A percentile compares a stretch with the other conserved stretches of the same genome.
phyloP scores from a whole-genome alignment of 1,140 invertebrate genomes.

The Thaumatotibia leucotreta region DNA sequence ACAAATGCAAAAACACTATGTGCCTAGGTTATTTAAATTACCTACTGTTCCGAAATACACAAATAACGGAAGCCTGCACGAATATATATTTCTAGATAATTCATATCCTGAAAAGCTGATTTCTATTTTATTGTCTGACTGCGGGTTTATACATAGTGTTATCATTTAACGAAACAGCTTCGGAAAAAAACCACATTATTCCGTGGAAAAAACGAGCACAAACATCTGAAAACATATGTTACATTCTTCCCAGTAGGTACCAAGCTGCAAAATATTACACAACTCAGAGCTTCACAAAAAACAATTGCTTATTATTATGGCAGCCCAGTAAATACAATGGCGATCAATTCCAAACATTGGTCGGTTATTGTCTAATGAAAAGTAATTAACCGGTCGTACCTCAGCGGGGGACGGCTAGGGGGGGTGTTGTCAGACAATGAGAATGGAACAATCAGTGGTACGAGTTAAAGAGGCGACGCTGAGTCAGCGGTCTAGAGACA shows the following conservation, averaged over 20 bases:
- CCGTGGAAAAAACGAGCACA: too few species aligned
- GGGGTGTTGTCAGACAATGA: constrained; percentile 65
- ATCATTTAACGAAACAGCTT: too few species aligned
- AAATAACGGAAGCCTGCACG: too few species aligned
- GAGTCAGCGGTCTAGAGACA: constrained; percentile 64
- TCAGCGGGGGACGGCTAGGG: constrained; percentile 21
- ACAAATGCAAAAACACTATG: too few species aligned
- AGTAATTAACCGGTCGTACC: constrained; percentile 61
- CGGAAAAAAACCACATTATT: too few species aligned
- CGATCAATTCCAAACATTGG: constrained; percentile 27
- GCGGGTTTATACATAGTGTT: too few species aligned
- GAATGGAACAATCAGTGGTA: constrained; percentile 66
- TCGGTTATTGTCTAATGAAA: constrained; percentile 71
- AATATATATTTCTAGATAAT: too few species aligned
- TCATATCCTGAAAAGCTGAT: too few species aligned
- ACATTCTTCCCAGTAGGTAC: not conserved
- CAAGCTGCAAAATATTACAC: not conserved
- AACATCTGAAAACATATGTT: not conserved
- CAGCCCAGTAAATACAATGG: constrained; percentile 26
- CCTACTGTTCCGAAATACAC: too few species aligned
- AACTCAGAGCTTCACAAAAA: not conserved
- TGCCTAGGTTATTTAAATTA: too few species aligned
- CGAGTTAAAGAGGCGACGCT: constrained; percentile 67
- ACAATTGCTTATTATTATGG: not conserved
- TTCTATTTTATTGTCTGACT: too few species aligned